Evolutionary conservation across 2,797 vertebrate species (phyloP), one percentile per base, ranked within the genome.

Genomic region (Amphiprion clarkii): DNA sequence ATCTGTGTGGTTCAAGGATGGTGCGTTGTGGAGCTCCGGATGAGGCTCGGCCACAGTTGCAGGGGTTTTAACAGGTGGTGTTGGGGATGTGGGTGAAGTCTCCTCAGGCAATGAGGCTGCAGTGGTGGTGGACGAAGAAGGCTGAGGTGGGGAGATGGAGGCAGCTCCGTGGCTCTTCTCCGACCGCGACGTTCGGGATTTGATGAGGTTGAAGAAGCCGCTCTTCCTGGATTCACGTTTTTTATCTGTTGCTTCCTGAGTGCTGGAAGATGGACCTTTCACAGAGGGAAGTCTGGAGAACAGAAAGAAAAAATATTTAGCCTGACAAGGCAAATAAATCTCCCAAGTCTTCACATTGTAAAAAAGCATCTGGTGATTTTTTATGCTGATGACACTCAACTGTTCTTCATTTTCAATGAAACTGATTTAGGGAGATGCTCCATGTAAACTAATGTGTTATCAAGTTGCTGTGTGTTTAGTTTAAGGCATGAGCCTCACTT

Each of bases 161-260:
- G 86, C 52, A 2, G 81, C 62, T 89, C 91, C 10, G n/a, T 95
- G 95, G 8, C 94, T 94, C 52, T 96, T 96, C 77, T 98, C 97
- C 0, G 96, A 92, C 71, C 94, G 95, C 31, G 97, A 94, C 1
- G 94, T 92, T 60, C 96, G 93, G 1, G 96, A 95, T 82, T 98
- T 99, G 82, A 99, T 97, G 57, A 97, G 94, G 78, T 96, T 97
- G 27, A 99, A 97, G 89, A 99, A 97, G 51, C 97, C 96, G 1
- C 97, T 97, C 84, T 94, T 97, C 64, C 96, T 95, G 19, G 97
- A 98, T 59, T 99, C 98, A 1, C 96, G 93, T 80, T 96, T 98
- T 90, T 95, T 98, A 83, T 97, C 94, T 0, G 65, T 6, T 0
- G 87, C 69, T 13, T 96, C 96, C 0, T 86, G 92, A 12, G 75